Base-by-base conservation (phyloP, 2,888 invertebrate genomes). In the Drosophila mimetica region DNA sequence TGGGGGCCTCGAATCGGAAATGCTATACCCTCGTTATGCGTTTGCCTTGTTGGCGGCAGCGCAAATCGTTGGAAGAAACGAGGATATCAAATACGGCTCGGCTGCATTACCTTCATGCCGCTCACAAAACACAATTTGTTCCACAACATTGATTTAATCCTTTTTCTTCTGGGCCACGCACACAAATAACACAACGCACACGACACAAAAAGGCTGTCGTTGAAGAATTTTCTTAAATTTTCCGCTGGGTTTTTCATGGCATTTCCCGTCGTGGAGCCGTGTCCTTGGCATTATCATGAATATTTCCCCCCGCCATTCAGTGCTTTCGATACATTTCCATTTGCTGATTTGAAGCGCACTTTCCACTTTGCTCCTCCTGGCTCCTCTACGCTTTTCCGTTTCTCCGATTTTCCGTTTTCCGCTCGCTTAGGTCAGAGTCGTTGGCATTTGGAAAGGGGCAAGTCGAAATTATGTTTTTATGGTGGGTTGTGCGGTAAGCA, bases 91-190 rank as follows among this genome's bases (percentile, higher is more conserved):
- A 84, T 86, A 60, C 78, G 67, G 52, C 48, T 30, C 53, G 48
- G 52, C 57, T 55, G 51, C 76, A 78, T 82, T 85, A 72, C 86
- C 82, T 73, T 48, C 71, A 60, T 71, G 52, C 34, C 48, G 18
- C 13, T 20, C 65, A 72, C 71, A 82, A 75, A 83, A 74, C 76
- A 55, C 83, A 84, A 84, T 84, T 84, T 84, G 84, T 84, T 84
- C 88, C 84, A 75, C 80, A 80, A 84, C 84, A 84, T 84, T 84
- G 88, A 82, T 88, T 84, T 87, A 88, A 84, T 88, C 84, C 84
- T 84, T 84, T 87, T 78, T 74, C 78, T 67, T 66, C 48, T 37
- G 59, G 55, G 52, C 61, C 64, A 51, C 25, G 57, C 65, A 67
- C 51, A 72, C 59, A 66, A 57, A 39, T 47, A 67, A 65, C 60